Evolutionary conservation across 2,888 invertebrate species (phyloP).

Genomic region (Athalia rosae): DNA sequence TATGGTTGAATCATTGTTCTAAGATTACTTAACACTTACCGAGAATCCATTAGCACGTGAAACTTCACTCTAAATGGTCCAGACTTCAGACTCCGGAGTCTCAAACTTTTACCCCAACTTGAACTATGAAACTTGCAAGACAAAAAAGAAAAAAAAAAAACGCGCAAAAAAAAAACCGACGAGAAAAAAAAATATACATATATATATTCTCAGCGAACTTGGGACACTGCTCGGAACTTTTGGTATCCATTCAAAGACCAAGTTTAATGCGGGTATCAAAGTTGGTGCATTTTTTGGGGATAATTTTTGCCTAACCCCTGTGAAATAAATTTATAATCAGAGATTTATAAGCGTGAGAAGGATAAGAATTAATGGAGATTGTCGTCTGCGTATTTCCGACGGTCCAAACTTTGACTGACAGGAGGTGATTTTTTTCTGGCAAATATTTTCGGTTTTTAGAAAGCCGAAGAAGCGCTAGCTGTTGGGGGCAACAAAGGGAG

Average conservation of each 20-base stretch:
- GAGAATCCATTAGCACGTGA: constrained; percentile 36
- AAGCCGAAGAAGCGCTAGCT: neutral
- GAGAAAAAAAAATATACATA: too few relatives aligned
- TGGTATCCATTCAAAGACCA: neutral
- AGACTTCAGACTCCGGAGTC: constrained; percentile 6
- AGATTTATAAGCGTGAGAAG: neutral
- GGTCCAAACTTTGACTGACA: neutral
- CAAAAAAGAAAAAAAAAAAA: neutral
- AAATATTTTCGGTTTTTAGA: neutral
- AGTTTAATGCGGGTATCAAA: neutral
- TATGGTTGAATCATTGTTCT: constrained; percentile 34
- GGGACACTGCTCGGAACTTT: constrained; percentile 6
- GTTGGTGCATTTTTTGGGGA: neutral
- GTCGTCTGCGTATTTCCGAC: too few relatives aligned
- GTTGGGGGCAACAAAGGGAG: neutral
- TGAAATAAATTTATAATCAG: too few relatives aligned
- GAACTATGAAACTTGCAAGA: constrained; percentile 20
- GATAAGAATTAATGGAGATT: neutral
- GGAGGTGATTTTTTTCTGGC: neutral
- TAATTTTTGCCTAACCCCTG: neutral
- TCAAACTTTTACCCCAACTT: constrained; percentile 16
- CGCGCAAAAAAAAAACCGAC: neutral
- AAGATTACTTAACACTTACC: constrained; percentile 33
- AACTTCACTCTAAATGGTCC: constrained; percentile 37
- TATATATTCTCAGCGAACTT: neutral